Percentiles rank a stretch among this genome's conserved stretches.
These are phyloP conservation scores for Dendrolimus pini DNA, from an alignment of 2,888 invertebrate genomes.

Conservation along the genomic window DNA sequence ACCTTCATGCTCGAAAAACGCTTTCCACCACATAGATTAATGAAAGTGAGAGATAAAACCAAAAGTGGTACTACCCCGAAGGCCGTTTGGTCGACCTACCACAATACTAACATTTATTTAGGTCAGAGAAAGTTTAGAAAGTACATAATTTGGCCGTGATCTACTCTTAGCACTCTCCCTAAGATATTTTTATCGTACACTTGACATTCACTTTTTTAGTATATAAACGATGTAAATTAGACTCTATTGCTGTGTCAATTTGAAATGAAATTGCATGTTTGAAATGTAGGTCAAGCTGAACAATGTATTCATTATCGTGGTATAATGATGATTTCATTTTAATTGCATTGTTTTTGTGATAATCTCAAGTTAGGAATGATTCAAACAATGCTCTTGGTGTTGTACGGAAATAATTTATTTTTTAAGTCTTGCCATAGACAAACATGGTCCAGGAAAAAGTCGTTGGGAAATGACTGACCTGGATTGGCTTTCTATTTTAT, in stretches of 20 bases:
- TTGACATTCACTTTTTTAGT: conserved; percentile 44
- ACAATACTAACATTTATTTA: conserved; percentile 42
- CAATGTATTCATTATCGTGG: conserved; percentile 31
- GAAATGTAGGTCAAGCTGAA: conserved; percentile 25
- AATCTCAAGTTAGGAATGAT: conserved; percentile 10
- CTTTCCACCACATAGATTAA: conserved; percentile 47
- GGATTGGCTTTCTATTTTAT: no score
- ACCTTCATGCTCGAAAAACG: conserved; percentile 33
- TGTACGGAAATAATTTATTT: neutral
- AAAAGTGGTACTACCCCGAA: conserved; percentile 61
- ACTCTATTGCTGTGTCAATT: conserved; percentile 21
- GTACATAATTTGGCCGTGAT: conserved; percentile 58
- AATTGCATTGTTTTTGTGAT: conserved; percentile 14
- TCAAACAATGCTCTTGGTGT: conserved; percentile 3
- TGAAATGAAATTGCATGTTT: conserved; percentile 17
- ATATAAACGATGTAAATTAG: conserved; percentile 15
- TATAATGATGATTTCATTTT: conserved; percentile 40
- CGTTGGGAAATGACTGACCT: neutral
- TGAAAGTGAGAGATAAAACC: conserved; percentile 66
- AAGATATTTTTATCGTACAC: conserved; percentile 44
- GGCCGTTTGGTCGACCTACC: conserved; percentile 57
- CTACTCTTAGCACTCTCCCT: conserved; percentile 57
- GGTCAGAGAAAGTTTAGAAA: conserved; percentile 70
- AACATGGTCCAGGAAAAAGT: conserved; percentile 2
- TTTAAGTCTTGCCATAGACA: conserved; percentile 6